These are phyloP conservation scores for Rapana venosa DNA, from an alignment of 2,888 invertebrate genomes.

Conservation along the genomic window DNA sequence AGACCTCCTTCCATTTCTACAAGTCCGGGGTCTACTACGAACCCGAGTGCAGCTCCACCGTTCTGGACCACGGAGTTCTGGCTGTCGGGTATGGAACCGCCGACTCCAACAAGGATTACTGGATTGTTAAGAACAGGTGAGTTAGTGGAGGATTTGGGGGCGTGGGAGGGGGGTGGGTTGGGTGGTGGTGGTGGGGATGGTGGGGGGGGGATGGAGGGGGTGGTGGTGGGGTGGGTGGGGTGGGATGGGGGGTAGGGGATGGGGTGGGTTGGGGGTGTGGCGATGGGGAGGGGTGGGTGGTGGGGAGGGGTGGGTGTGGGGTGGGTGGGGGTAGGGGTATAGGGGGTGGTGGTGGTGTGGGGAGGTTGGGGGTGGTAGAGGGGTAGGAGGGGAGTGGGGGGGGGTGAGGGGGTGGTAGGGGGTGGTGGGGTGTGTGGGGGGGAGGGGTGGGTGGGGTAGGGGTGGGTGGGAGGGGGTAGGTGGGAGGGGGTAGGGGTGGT, in stretches of 20 bases:
- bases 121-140: slow-evolving; percentile 15
- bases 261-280: background rate
- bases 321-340: background rate
- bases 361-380: background rate
- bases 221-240: background rate
- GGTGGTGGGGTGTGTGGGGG: background rate
- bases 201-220: background rate
- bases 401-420: background rate
- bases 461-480: background rate
- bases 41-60: slow-evolving; percentile 53
- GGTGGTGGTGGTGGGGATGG: background rate
- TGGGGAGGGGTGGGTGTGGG: background rate
- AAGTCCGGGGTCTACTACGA: slow-evolving; percentile 57
- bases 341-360: background rate
- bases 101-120: slow-evolving; percentile 6
- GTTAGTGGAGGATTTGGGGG: background rate
- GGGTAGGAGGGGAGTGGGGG: background rate
- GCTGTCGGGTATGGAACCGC: slow-evolving; percentile 60
- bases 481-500: too few relatives aligned
- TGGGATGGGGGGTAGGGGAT: background rate
- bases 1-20: slow-evolving; percentile 32
- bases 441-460: background rate
- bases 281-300: background rate
- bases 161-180: background rate
- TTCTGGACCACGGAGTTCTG: slow-evolving; percentile 59